These are phyloP conservation scores for Psettodes erumei DNA, from an alignment of 2,113 vertebrate species.

Conservation along the genomic window DNA sequence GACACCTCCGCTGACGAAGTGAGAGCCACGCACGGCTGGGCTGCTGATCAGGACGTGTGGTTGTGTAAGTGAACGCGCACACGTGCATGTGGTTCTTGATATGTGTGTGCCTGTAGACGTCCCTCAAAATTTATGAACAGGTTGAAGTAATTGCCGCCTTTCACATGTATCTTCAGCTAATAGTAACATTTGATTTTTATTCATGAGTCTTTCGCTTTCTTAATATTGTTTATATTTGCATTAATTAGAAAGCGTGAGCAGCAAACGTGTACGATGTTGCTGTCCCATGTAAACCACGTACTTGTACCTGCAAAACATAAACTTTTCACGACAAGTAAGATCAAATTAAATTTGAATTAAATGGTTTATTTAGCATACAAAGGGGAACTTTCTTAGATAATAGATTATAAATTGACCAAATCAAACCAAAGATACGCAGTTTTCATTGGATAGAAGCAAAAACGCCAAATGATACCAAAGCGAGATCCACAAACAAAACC, in stretches of 20 bases:
- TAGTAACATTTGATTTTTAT: conserved; percentile 9
- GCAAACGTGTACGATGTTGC: background rate
- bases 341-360: too few species aligned
- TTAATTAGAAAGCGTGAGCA: too few species aligned
- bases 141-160: conserved; percentile 33
- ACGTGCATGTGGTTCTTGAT: too few species aligned
- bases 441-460: too few species aligned
- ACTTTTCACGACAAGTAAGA: background rate
- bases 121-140: conserved; percentile 6
- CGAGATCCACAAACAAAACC: too few species aligned
- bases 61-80: conserved; percentile 29
- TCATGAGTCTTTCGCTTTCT: background rate
- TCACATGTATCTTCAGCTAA: conserved; percentile 17
- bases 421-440: too few species aligned
- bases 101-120: conserved; percentile 3
- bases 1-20: conserved; percentile 89
- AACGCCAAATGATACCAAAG: too few species aligned
- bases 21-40: conserved; percentile 78
- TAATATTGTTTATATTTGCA: background rate
- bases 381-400: too few species aligned
- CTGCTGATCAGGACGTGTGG: conserved; percentile 71
- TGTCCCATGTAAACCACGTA: background rate
- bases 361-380: too few species aligned
- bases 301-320: background rate
- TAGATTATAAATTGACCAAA: too few species aligned